phyloP scores from a whole-genome alignment of 2,888 invertebrate species.

The Dascillus cervinus region DNA sequence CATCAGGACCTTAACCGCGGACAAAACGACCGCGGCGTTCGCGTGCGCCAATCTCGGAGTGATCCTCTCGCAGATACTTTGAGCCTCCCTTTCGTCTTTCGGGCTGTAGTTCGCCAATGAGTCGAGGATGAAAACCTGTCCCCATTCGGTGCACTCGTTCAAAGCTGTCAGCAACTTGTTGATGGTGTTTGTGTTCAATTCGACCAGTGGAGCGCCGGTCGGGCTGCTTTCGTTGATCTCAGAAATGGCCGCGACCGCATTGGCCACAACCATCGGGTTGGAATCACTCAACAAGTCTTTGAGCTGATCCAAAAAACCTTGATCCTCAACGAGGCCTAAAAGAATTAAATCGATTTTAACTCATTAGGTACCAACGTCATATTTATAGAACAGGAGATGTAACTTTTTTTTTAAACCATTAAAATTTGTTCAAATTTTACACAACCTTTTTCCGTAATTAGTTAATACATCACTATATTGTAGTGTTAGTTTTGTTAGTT shows the following conservation, averaged over 20 bases:
- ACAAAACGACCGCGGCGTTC: slow-evolving; percentile 97
- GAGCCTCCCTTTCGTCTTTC: slow-evolving; percentile 94
- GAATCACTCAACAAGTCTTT: slow-evolving; percentile 97
- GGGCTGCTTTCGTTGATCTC: slow-evolving; percentile 98
- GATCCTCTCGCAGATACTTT: slow-evolving; percentile 96
- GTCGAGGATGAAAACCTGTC: slow-evolving; percentile 97
- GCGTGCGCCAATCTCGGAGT: slow-evolving; percentile 97
- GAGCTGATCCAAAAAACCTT: slow-evolving; percentile 94
- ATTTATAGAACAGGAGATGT: too few relatives aligned
- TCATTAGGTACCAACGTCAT: not conserved
- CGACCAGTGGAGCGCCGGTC: slow-evolving; percentile 87
- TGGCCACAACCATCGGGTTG: slow-evolving; percentile 99
- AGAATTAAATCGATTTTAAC: slow-evolving; percentile 3
- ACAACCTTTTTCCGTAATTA: too few relatives aligned
- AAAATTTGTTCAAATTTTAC: too few relatives aligned
- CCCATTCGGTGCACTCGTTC: slow-evolving; percentile 99
- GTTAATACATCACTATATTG: too few relatives aligned
- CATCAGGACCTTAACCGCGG: slow-evolving; percentile 96
- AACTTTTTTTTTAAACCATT: too few relatives aligned
- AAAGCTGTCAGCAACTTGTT: slow-evolving; percentile 96
- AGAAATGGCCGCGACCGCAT: slow-evolving; percentile 96
- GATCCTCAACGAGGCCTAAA: slow-evolving; percentile 53
- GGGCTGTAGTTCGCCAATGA: slow-evolving; percentile 96
- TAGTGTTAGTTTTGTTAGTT: too few relatives aligned
- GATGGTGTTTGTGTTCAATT: slow-evolving; percentile 95